phyloP scores from a whole-genome alignment of 1,140 invertebrate genomes.

The Drosophila athabasca region DNA sequence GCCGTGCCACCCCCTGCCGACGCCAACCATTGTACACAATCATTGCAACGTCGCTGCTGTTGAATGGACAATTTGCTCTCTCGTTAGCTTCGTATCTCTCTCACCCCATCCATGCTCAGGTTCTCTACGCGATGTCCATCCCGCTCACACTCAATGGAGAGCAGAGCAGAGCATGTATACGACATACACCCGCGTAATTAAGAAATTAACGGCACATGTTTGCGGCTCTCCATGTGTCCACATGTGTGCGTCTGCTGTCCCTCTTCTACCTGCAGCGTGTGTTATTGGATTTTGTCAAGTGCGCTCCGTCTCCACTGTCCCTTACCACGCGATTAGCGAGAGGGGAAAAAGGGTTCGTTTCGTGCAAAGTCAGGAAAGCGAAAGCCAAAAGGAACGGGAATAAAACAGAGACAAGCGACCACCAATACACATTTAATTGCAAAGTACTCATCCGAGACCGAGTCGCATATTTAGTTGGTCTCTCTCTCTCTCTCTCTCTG shows the following conservation, averaged over 20 bases:
- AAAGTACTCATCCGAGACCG: constrained; percentile 19
- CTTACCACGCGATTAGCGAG: neutral
- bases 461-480: constrained; percentile 37
- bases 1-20: neutral
- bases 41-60: constrained; percentile 32
- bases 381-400: constrained; percentile 67
- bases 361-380: constrained; percentile 75
- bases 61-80: constrained; percentile 68
- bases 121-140: constrained; percentile 1
- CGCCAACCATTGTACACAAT: constrained; percentile 19
- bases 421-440: constrained; percentile 68
- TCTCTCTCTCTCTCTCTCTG: neutral
- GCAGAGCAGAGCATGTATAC: constrained; percentile 22
- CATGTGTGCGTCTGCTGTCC: constrained; percentile 35
- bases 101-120: constrained; percentile 9
- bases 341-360: constrained; percentile 69
- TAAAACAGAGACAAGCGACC: constrained; percentile 49
- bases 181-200: constrained; percentile 68
- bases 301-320: constrained; percentile 35
- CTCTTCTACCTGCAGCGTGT: constrained; percentile 13
- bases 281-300: constrained; percentile 75
- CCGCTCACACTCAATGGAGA: constrained; percentile 19
- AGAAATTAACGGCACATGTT: constrained; percentile 81
- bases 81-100: constrained; percentile 37
- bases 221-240: constrained; percentile 58